Conservation (phyloP, 2,113 vertebrate genomes). For the Spermophilus dauricus region DNA sequence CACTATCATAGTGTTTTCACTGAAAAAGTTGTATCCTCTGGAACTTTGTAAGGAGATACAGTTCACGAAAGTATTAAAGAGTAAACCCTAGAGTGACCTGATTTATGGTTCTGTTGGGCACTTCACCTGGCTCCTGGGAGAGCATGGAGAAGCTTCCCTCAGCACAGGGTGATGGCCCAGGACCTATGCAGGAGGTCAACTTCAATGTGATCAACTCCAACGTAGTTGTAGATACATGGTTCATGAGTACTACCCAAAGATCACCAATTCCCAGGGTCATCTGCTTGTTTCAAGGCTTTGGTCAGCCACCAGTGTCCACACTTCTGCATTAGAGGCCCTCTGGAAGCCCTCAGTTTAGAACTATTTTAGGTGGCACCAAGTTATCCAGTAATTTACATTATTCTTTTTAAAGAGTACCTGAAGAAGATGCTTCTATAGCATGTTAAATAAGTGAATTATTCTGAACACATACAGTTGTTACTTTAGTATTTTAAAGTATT, state of each 20-base stretch:
- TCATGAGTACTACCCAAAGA: not conserved
- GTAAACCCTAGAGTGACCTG: not conserved
- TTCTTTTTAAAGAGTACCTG: not conserved
- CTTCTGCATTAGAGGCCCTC: not conserved
- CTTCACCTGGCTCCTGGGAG: too few species aligned
- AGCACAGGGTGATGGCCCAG: not conserved
- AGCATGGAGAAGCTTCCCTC: not conserved
- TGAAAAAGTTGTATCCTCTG: not conserved
- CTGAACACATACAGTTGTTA: not conserved
- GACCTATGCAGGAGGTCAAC: too few species aligned
- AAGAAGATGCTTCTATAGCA: not conserved
- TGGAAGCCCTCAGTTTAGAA: too few species aligned
- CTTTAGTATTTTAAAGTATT: not conserved
- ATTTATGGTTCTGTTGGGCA: not conserved
- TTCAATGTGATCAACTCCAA: not conserved
- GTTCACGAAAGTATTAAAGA: not conserved
- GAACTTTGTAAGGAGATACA: not conserved
- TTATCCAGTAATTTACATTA: not conserved
- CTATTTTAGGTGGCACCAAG: not conserved
- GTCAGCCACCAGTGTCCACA: too few species aligned
- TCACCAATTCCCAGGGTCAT: not conserved
- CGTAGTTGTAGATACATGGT: accelerated
- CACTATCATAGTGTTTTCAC: not conserved
- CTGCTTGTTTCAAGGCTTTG: too few species aligned
- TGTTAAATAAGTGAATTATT: not conserved